Conservation (phyloP, 2,888 invertebrate species). For the Norana najaformis region DNA sequence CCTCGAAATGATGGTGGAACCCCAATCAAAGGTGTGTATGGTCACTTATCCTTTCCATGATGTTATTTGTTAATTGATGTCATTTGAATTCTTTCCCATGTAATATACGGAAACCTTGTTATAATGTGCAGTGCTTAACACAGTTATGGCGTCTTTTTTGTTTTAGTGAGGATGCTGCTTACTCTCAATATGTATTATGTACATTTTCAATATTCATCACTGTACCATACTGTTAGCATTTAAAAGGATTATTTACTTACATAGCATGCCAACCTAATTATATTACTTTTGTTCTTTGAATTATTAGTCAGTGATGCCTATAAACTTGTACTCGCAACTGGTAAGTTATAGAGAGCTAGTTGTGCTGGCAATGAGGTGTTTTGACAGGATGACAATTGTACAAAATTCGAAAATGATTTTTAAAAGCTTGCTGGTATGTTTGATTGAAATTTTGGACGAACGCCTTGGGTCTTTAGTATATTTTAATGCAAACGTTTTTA, state of each 20-base stretch:
- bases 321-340: background rate
- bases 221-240: background rate
- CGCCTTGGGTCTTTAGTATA: background rate
- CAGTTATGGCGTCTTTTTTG: no score
- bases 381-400: no score
- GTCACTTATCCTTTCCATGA: background rate
- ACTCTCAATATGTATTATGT: no score
- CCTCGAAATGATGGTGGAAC: constrained; percentile 89
- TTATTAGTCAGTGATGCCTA: background rate
- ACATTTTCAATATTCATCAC: no score
- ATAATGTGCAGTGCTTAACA: no score
- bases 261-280: background rate
- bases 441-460: background rate
- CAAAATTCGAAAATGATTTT: background rate
- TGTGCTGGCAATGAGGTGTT: background rate
- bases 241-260: background rate
- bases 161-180: no score
- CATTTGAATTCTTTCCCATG: no score
- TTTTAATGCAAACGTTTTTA: background rate
- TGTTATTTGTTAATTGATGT: no score
- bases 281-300: background rate
- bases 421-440: background rate
- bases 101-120: no score
- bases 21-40: constrained; percentile 74
- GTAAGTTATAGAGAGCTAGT: background rate